Conservation (phyloP, 2,888 invertebrate species). For the Gandaritis pyraliata region DNA sequence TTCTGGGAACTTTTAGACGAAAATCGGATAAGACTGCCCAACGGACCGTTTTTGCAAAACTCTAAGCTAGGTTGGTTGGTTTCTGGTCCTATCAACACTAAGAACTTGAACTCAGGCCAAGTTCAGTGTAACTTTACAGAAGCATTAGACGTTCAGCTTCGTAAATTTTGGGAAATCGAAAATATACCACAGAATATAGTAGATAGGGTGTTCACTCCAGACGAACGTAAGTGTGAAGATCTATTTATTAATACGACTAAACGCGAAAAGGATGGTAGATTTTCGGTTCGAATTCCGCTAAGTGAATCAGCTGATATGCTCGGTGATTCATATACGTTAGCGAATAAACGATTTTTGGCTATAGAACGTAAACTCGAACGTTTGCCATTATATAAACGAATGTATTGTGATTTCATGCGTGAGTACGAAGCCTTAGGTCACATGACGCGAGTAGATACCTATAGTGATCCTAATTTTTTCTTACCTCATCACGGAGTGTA, state of each 20-base stretch:
- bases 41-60: conserved; percentile 10
- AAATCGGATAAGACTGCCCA: conserved; percentile 2
- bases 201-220: conserved; percentile 4
- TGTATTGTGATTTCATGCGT: conserved; percentile 24
- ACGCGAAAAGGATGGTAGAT: conserved; percentile 9
- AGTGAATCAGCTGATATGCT: conserved; percentile 8
- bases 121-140: conserved; percentile 7
- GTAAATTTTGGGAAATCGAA: conserved; percentile 9
- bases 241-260: conserved; percentile 9
- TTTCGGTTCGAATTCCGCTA: conserved; percentile 11
- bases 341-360: conserved; percentile 2
- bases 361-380: conserved; percentile 14
- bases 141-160: conserved; percentile 1
- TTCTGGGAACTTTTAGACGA: conserved; percentile 13
- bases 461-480: not conserved
- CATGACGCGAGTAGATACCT: conserved; percentile 21
- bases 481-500: conserved; percentile 26
- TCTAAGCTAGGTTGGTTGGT: conserved; percentile 14
- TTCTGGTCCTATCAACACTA: conserved; percentile 7
- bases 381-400: conserved; percentile 9
- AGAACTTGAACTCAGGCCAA: not conserved
- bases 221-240: conserved; percentile 8
- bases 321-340: conserved; percentile 6
- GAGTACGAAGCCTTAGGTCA: conserved; percentile 26
- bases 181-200: conserved; percentile 4